Percentiles rank a stretch among this genome's conserved stretches.
phyloP scores from a whole-genome alignment of 2,113 vertebrate genomes.

The Calypte anna region DNA sequence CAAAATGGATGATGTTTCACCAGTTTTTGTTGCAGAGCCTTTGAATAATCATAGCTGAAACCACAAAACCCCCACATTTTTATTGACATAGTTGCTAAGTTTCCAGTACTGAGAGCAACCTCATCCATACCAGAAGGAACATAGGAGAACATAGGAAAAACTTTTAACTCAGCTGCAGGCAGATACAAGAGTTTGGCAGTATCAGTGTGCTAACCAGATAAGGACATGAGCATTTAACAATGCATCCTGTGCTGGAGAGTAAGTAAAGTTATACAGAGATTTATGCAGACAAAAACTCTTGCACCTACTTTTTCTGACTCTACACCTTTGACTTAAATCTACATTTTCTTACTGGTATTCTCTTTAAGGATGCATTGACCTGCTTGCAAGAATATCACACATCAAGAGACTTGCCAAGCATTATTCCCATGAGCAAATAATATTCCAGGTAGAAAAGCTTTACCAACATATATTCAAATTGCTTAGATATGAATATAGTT shows the following conservation, averaged over 20 bases:
- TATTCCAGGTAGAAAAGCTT: not conserved
- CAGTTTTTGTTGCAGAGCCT: not conserved
- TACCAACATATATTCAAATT: slow-evolving; percentile 5
- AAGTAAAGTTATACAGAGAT: not conserved
- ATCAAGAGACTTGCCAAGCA: not conserved
- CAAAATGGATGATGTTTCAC: not conserved
- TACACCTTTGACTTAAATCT: not conserved
- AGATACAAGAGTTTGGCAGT: not conserved
- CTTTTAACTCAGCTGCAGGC: not conserved
- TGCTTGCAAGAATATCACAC: not conserved
- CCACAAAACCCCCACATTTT: not conserved
- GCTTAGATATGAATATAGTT: not conserved
- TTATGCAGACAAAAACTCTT: not conserved
- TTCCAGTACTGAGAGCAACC: not conserved
- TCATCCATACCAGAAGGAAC: not conserved
- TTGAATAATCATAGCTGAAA: not conserved
- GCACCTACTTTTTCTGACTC: not conserved
- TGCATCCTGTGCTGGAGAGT: not conserved
- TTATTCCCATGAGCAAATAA: not conserved
- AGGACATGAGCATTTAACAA: not conserved
- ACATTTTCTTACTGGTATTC: not conserved
- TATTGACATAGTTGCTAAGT: not conserved
- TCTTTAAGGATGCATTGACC: not conserved
- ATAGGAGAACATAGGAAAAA: not conserved
- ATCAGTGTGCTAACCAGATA: not conserved